Evolutionary conservation across 2,797 vertebrate species (phyloP).

Genomic region (Tragopan temminckii): DNA sequence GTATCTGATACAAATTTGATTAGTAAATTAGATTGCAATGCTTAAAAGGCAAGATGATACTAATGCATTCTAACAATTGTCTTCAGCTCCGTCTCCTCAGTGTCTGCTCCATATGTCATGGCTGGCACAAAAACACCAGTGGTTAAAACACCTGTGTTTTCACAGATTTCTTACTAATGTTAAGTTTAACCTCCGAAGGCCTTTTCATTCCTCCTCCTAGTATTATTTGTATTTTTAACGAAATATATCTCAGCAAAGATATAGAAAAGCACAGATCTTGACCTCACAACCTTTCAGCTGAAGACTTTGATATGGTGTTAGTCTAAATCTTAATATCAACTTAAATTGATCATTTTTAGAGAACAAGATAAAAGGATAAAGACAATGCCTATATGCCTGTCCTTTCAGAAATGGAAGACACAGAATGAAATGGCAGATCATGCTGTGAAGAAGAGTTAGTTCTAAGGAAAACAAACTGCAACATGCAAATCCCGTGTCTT

Average conservation of each 20-base stretch:
- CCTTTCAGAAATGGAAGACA: not conserved
- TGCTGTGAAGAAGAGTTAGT: not conserved
- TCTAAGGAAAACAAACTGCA: not conserved
- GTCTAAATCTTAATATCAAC: conserved; percentile 1
- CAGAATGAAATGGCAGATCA: not conserved
- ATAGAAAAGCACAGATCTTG: not conserved
- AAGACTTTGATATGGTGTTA: conserved; percentile 8
- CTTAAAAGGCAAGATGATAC: conserved; percentile 29
- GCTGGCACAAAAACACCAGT: conserved; percentile 60
- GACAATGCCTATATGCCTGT: not conserved
- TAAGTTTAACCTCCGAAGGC: conserved; percentile 59
- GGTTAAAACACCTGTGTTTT: conserved; percentile 71
- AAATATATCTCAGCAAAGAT: not conserved
- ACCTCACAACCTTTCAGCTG: conserved; percentile 11
- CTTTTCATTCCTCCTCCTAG: conserved; percentile 16
- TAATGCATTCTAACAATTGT: conserved; percentile 50
- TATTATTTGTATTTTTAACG: not conserved
- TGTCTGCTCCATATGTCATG: conserved; percentile 62
- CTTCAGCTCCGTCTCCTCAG: conserved; percentile 50
- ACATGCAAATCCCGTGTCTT: not conserved
- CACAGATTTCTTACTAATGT: not conserved
- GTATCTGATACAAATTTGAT: not conserved
- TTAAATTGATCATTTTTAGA: not conserved
- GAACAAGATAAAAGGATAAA: not conserved
- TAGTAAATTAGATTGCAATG: conserved; percentile 24